Base-by-base conservation (phyloP, 1,140 invertebrate species). In the Micrasema minimum region DNA sequence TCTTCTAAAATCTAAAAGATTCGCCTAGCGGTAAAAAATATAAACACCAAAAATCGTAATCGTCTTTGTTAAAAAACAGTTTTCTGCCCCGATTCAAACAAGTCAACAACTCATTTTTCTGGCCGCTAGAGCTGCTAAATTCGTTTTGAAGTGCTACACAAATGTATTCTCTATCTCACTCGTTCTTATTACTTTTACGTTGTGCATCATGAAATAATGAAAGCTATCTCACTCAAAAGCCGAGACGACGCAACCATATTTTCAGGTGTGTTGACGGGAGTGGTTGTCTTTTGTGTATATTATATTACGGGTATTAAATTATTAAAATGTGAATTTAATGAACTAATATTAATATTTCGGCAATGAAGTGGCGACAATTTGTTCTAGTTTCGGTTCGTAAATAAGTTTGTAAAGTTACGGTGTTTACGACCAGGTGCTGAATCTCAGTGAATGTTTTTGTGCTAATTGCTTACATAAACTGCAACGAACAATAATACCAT, bases 261-360 rank as follows among this genome's bases (percentile, higher is more conserved):
- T 69, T 69, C 67, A 69, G 67, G 67, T 69, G 67, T 69, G 67
- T 69, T 69, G 67, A 69, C 67, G 67, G 67, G 67, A 69, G 67
- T 69, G 67, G 67, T 69, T 69, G 67, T 64, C 57, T 69, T 69
- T 69, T 62, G 57, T 69, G 67, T 69, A 69, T 64, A 69, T 69
- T 69, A 45, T 62, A 61, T 69, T 69, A 62, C 66, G 66, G 66
- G 66, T 69, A 69, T 51, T 62, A 69, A 62, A 69, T 38, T 69
- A 62, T 62, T 62, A 69, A 69, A 69, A 69, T 69, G 66, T 67
- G 67, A 69, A 69, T 62, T 61, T 69, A 38, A 69, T 69, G 31
- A 69, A 69, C 22, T 23, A 31, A 14, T 64, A 10, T 26, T 35
- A 45, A 22, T 46, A 46, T 64, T 64, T 64, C 14, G 59, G 43